A percentile compares a stretch with the other conserved stretches of the same genome.
Evolutionary conservation across 1,140 invertebrate species (phyloP).

Genomic region (Ostrea denselamellosa): DNA sequence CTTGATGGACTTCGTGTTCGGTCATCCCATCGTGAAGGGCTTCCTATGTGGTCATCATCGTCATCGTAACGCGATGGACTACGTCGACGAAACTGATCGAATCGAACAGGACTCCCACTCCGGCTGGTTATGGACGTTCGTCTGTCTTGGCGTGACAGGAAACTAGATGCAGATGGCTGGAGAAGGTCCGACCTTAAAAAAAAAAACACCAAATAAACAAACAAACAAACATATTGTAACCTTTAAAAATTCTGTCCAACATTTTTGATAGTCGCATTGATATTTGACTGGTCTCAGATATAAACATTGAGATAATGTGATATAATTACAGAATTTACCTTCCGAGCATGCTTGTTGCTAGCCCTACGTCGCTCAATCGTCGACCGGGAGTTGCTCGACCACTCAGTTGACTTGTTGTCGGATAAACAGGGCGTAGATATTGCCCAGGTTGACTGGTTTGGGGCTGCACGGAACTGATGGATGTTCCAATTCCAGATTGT

Average conservation of each 20-base stretch:
- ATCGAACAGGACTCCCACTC: constrained; percentile 66
- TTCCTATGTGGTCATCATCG: constrained; percentile 66
- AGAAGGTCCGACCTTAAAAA: constrained; percentile 48
- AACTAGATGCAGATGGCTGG: constrained; percentile 29
- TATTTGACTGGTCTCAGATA: background rate
- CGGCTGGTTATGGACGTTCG: constrained; percentile 58
- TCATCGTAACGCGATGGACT: constrained; percentile 70
- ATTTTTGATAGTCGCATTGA: background rate
- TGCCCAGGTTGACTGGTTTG: constrained; percentile 52
- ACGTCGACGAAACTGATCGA: constrained; percentile 61
- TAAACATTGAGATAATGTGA: background rate
- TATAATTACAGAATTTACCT: background rate
- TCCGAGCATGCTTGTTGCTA: constrained; percentile 56
- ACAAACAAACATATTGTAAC: no score
- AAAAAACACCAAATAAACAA: no score
- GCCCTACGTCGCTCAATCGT: constrained; percentile 58
- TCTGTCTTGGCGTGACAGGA: constrained; percentile 49
- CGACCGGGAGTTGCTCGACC: constrained; percentile 53
- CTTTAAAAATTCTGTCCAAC: background rate
- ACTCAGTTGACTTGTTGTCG: constrained; percentile 39
- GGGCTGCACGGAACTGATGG: background rate
- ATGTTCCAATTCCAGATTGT: constrained; percentile 2
- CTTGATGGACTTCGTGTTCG: constrained; percentile 68
- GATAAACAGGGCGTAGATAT: constrained; percentile 53
- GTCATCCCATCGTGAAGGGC: constrained; percentile 68